phyloP scores from a whole-genome alignment of 2,797 vertebrate genomes.

The Aldrovandia affinis region DNA sequence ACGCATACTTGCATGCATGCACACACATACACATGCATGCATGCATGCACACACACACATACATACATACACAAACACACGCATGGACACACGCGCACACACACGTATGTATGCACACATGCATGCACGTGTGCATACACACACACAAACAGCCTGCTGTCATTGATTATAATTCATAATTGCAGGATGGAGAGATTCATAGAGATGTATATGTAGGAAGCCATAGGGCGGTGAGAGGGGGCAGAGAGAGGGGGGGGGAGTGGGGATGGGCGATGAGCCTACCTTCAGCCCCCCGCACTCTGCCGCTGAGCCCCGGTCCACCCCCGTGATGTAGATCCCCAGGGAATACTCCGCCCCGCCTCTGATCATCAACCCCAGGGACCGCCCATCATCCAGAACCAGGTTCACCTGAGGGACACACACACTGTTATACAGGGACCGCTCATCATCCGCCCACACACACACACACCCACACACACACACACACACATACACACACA shows the following conservation, averaged over 20 bases:
- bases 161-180: too few relatives aligned
- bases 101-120: background rate
- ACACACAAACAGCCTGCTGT: background rate
- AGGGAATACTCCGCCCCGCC: constrained; percentile 93
- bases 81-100: background rate
- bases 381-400: constrained; percentile 90
- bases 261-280: constrained; percentile 23
- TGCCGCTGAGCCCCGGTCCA: constrained; percentile 90
- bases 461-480: background rate
- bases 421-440: constrained; percentile 8
- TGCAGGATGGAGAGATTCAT: background rate
- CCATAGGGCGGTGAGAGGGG: background rate
- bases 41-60: constrained; percentile 21
- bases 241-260: background rate
- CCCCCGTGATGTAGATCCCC: constrained; percentile 95
- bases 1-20: background rate
- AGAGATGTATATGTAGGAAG: background rate
- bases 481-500: background rate
- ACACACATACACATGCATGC: background rate
- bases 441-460: background rate
- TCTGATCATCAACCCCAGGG: constrained; percentile 92
- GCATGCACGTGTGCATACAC: too few relatives aligned
- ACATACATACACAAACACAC: background rate
- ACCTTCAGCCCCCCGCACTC: constrained; percentile 95
- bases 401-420: constrained; percentile 83